phyloP scores from a whole-genome alignment of 2,113 vertebrate species.

The Chrysemys picta region DNA sequence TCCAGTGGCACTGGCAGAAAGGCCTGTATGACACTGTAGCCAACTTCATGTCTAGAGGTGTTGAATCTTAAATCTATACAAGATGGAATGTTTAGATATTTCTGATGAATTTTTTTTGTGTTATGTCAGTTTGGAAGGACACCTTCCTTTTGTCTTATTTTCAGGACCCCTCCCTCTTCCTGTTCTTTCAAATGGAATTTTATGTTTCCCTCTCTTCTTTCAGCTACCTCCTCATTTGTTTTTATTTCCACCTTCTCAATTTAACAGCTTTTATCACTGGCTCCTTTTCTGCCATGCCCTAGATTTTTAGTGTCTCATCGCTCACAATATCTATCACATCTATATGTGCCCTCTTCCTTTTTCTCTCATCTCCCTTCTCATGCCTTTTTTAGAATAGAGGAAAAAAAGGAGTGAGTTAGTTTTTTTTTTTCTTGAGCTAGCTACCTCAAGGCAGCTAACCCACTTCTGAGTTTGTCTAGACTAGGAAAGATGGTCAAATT shows the following conservation, averaged over 20 bases:
- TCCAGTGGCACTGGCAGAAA: background rate
- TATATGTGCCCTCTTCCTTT: background rate
- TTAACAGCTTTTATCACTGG: background rate
- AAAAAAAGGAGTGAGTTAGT: background rate
- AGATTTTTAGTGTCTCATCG: background rate
- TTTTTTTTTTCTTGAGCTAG: background rate
- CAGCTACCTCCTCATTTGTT: background rate
- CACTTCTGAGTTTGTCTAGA: background rate
- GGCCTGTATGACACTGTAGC: accelerated
- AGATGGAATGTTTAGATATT: background rate
- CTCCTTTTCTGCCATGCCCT: background rate
- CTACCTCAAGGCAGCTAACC: background rate
- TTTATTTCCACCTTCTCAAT: background rate
- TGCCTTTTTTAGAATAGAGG: background rate
- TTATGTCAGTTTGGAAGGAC: background rate
- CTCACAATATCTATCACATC: background rate
- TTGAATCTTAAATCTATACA: background rate
- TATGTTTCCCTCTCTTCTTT: background rate
- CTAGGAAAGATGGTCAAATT: background rate
- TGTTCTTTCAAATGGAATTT: background rate
- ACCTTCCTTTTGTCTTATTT: background rate
- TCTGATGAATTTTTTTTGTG: background rate
- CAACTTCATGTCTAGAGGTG: background rate
- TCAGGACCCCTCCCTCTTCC: background rate
- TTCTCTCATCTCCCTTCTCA: background rate